Conservation (phyloP, 2,797 vertebrate genomes). For the Gambusia yucatana region DNA sequence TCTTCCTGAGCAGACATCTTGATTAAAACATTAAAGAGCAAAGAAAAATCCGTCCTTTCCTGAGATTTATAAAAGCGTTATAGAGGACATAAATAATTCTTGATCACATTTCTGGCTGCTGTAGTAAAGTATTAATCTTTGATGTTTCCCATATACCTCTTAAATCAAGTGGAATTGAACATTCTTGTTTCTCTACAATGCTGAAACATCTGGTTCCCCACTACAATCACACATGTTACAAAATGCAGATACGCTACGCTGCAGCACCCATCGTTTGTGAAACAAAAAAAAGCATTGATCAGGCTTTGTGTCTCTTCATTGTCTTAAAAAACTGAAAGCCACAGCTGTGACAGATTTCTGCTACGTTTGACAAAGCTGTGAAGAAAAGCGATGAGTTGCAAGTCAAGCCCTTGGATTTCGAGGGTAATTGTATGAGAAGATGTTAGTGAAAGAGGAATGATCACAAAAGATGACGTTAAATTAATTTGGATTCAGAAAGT, state of each 20-base stretch:
- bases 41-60: background rate
- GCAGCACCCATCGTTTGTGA: background rate
- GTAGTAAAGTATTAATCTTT: conserved; percentile 2
- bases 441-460: background rate
- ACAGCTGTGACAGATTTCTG: conserved; percentile 21
- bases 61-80: conserved; percentile 16
- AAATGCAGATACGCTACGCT: background rate
- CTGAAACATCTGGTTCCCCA: background rate
- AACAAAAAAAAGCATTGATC: background rate
- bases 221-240: background rate
- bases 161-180: background rate
- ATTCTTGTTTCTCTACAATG: conserved; percentile 1
- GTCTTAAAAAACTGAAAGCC: background rate
- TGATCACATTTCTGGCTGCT: background rate
- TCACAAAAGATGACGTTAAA: background rate
- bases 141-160: background rate
- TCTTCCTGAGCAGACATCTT: background rate
- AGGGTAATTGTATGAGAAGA: background rate
- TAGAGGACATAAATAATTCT: background rate
- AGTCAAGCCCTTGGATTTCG: conserved; percentile 1
- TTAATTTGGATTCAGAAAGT: background rate
- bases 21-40: conserved; percentile 4
- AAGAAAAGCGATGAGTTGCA: conserved; percentile 7
- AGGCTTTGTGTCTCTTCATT: conserved; percentile 16
- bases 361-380: conserved; percentile 9